Evolutionary conservation across 2,113 vertebrate genomes (phyloP).

Genomic region (Clarias gariepinus): DNA sequence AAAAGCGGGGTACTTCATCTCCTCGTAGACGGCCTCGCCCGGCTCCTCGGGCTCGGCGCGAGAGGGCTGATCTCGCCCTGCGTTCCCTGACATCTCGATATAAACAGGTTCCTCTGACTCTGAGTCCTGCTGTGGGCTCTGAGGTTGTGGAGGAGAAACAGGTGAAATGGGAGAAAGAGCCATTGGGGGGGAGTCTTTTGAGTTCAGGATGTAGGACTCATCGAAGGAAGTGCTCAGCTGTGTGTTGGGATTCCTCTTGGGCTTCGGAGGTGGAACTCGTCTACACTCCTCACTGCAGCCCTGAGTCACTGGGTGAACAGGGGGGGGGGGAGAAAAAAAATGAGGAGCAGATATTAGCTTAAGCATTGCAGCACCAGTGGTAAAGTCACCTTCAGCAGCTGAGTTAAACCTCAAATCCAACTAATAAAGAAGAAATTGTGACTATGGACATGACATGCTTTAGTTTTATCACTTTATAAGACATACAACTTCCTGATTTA

Average conservation of each 20-base stretch:
- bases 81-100: slow-evolving; percentile 96
- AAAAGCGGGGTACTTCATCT: slow-evolving; percentile 84
- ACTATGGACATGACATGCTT: not conserved
- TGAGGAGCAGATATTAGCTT: not conserved
- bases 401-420: not conserved
- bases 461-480: not conserved
- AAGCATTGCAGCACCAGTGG: not conserved
- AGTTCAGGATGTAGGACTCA: slow-evolving; percentile 87
- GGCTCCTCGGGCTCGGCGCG: slow-evolving; percentile 82
- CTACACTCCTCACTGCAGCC: slow-evolving; percentile 95
- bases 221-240: slow-evolving; percentile 97
- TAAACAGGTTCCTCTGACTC: slow-evolving; percentile 97
- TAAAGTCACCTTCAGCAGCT: not conserved
- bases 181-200: slow-evolving; percentile 72
- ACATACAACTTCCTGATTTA: not conserved
- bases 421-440: not conserved
- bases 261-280: slow-evolving; percentile 95
- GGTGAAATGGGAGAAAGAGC: slow-evolving; percentile 74
- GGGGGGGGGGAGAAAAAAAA: slow-evolving; percentile 17
- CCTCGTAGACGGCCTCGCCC: slow-evolving; percentile 94
- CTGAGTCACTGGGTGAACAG: slow-evolving; percentile 72
- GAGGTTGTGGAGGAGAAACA: slow-evolving; percentile 79
- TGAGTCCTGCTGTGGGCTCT: slow-evolving; percentile 72
- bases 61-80: slow-evolving; percentile 71
- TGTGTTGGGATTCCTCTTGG: slow-evolving; percentile 95